Base-by-base conservation (phyloP, 2,797 vertebrate species). In the Coregonus ussuriensis region DNA sequence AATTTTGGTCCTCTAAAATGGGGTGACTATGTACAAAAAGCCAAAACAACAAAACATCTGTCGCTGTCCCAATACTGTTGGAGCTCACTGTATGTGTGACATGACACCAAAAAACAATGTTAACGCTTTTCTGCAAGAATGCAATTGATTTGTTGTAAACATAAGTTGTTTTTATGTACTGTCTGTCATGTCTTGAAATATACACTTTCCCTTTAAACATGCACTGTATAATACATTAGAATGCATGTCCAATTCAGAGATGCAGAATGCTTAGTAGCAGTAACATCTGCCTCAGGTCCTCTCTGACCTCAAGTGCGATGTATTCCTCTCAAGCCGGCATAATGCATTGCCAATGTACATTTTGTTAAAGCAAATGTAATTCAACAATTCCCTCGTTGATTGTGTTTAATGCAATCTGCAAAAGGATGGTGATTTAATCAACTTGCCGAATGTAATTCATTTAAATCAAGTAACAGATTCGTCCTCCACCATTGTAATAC, bases 351-450 rank as follows among this genome's bases (percentile, higher is more conserved):
- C 68, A 86, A 89, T 88, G 83, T 76, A 83, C 78, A 91, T 90
- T 79, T 72, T 73, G 81, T 82, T 82, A 88, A 91, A 89, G 87
- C 80, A 89, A 91, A 91, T 87, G 81, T 74, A 80, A 88, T 90
- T 90, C 88, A 75, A 82, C 77, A 65, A 81, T 78, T 81, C 86
- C 80, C 84, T 82, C 79, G 85, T 83, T 91, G 86, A 91, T 92
- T 90, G 79, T 79, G 77, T 84, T 91, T 89, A 87, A 88, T 88
- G 84, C 82, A 83, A 80, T 77, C 33, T 47, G 80, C 88, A 87
- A 87, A 92, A 78, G 82, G 84, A 85, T 87, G 79, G 84, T 80
- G 86, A 90, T 89, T 91, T 90, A 89, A 92, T 91, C 88, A 83
- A 92, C 90, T 86, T 75, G 68, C 74, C 74, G 77, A 89, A 89